Evolutionary conservation across 2,888 invertebrate genomes (phyloP).

Genomic region (Amorpha juglandis): DNA sequence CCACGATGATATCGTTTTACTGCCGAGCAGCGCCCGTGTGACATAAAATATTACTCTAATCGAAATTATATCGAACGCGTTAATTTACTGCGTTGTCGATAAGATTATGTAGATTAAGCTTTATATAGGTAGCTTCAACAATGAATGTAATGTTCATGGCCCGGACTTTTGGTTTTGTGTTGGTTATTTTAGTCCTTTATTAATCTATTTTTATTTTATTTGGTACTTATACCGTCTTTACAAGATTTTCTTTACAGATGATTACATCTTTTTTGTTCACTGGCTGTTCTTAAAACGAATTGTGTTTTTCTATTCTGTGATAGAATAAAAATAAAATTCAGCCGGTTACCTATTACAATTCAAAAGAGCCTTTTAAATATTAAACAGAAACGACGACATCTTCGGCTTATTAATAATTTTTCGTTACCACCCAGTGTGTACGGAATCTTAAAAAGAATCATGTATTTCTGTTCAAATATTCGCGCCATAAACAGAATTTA

Average conservation of each 20-base stretch:
- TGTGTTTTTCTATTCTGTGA: too few relatives aligned
- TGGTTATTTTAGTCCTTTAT: not conserved
- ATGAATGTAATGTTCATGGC: not conserved
- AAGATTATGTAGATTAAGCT: slow-evolving; percentile 32
- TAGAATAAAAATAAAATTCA: too few relatives aligned
- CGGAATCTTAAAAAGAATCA: not conserved
- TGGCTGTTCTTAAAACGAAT: too few relatives aligned
- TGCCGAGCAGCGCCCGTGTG: slow-evolving; percentile 25
- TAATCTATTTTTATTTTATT: too few relatives aligned
- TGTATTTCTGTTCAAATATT: not conserved
- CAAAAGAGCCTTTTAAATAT: too few relatives aligned
- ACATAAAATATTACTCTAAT: slow-evolving; percentile 45
- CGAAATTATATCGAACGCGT: slow-evolving; percentile 52
- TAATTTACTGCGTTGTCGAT: slow-evolving; percentile 50
- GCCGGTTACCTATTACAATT: too few relatives aligned
- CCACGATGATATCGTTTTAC: slow-evolving; percentile 25
- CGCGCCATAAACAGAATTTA: not conserved
- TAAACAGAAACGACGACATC: too few relatives aligned
- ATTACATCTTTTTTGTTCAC: too few relatives aligned
- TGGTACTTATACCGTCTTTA: too few relatives aligned
- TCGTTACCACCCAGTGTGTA: too few relatives aligned
- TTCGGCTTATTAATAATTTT: too few relatives aligned
- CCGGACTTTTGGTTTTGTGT: not conserved
- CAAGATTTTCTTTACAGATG: too few relatives aligned
- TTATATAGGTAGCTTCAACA: slow-evolving; percentile 30